Conservation (phyloP, 2,888 invertebrate genomes). For the Trichopria drosophilae region DNA sequence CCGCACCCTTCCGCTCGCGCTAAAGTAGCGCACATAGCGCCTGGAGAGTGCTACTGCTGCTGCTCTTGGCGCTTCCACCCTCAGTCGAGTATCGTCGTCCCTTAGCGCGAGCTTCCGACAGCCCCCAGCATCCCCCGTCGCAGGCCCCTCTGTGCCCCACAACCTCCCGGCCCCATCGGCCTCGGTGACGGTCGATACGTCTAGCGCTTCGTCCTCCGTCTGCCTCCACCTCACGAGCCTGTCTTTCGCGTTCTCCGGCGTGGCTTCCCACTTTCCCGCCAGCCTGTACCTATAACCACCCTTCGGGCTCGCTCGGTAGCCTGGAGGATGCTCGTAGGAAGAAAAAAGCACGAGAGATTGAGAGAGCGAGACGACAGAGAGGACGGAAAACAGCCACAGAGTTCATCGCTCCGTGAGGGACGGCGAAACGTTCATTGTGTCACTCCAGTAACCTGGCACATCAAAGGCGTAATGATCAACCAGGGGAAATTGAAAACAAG, state of each 20-base stretch:
- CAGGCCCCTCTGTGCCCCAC: conserved; percentile 20
- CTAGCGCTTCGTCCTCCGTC: conserved; percentile 40
- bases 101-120: conserved; percentile 10
- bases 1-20: conserved; percentile 47
- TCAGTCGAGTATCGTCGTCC: conserved; percentile 19
- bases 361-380: neutral
- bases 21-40: conserved; percentile 48
- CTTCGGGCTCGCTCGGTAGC: conserved; percentile 7
- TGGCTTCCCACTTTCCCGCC: conserved; percentile 28
- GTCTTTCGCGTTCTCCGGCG: conserved; percentile 26
- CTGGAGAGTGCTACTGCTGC: conserved; percentile 34
- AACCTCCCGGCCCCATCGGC: conserved; percentile 18
- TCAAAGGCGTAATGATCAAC: no score
- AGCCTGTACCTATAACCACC: conserved; percentile 28
- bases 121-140: conserved; percentile 25
- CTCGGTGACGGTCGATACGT: conserved; percentile 52
- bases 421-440: no score
- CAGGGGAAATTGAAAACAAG: no score
- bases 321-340: neutral
- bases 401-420: no score
- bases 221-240: conserved; percentile 29
- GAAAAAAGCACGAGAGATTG: neutral
- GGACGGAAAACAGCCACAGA: neutral
- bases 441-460: no score
- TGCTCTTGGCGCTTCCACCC: no score